Conservation (phyloP, 2,113 vertebrate genomes). For the Chaenogobius annularis region DNA sequence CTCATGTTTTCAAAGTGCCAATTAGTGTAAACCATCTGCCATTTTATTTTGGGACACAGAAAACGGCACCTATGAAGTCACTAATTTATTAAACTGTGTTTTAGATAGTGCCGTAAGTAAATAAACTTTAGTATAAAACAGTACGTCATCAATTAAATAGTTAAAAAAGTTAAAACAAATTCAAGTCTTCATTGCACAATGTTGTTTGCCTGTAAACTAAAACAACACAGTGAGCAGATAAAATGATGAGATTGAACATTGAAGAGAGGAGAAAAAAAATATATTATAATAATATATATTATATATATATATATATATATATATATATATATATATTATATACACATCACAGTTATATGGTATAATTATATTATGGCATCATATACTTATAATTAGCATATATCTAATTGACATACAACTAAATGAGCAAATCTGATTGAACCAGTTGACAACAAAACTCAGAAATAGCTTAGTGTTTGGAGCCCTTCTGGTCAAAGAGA, state of each 20-base stretch:
- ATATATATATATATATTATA: no score
- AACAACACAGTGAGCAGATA: no score
- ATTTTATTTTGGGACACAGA: constrained; percentile 7
- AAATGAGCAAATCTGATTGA: background rate
- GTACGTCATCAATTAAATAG: no score
- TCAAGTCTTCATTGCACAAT: no score
- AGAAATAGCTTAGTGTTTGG: constrained; percentile 26
- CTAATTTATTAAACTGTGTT: background rate
- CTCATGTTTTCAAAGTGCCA: constrained; percentile 3
- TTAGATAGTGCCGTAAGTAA: background rate
- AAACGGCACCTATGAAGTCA: background rate
- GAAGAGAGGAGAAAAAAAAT: no score
- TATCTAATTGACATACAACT: no score
- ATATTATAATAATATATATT: no score
- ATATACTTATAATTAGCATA: background rate
- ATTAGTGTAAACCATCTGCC: constrained; percentile 12
- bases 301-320: no score
- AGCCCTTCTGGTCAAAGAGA: constrained; percentile 66
- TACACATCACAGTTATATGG: no score
- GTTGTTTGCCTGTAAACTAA: no score
- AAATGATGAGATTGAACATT: no score
- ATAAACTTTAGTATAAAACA: background rate
- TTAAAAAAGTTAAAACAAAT: no score
- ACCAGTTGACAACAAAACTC: constrained; percentile 5
- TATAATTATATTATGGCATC: background rate